Evolutionary conservation across 2,888 invertebrate genomes (phyloP), one percentile per base, ranked within the genome.

Genomic region (Orthonevra nobilis): DNA sequence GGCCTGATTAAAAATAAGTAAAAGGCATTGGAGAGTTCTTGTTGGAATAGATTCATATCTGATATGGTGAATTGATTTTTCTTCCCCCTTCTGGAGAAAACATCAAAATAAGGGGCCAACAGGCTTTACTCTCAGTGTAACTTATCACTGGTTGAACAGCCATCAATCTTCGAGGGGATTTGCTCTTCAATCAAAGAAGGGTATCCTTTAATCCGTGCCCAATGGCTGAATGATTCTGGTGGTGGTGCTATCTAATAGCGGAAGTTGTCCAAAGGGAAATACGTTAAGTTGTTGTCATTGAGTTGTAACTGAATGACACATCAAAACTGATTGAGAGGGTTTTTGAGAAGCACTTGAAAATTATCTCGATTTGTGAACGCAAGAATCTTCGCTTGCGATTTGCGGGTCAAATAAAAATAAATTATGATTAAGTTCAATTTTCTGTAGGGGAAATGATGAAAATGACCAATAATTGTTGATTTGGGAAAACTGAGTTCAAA

Each of bases 151-250:
- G 56, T 58, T 40, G 48, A 58, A 63, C 17, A 58, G 48, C 63
- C 42, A 75, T 75, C 75, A 69, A 75, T 75, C 75, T 69, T 69
- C 36, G 17, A 42, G 42, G 36, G 42, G 58, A 58, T 69, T 69
- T 75, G 52, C 63, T 63, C 58, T 69, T 75, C 75, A 69, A 75
- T 69, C 68, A 63, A n/a, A 68, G 61, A 28, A 40, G 30, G 40
- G 34, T 56, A 56, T 44, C 60, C n/a, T 60, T 46, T 5, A 20
- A 19, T 9, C 3, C 23, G 23, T 23, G 12, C 19, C 34, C 42
- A 28, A 36, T 12, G 17, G 6, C 34, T 38, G 14, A 19, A 38
- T 23, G n/a, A n/a, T n/a, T n/a, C 23, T 12, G 40, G 34, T 36
- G 20, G 10, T 23, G 10, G 32, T 17, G 30, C n/a, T n/a, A n/a